phyloP scores from a whole-genome alignment of 2,888 invertebrate genomes.

The Erebia aethiops region DNA sequence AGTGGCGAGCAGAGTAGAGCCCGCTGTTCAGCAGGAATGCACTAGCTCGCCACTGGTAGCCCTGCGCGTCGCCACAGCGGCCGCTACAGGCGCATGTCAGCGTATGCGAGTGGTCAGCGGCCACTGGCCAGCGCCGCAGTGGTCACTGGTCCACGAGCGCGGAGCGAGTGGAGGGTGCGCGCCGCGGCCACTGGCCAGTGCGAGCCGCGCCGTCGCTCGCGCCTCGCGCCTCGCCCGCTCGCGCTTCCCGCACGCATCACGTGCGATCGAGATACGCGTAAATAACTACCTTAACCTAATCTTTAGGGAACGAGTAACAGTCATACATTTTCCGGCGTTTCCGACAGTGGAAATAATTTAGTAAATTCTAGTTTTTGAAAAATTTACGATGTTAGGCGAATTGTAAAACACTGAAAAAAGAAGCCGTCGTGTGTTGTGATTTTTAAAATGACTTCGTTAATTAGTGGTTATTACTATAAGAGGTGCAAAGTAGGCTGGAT shows the following conservation, averaged over 20 bases:
- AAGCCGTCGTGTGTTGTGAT: not conserved
- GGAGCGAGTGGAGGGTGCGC: not conserved
- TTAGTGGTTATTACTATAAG: not conserved
- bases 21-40: not conserved
- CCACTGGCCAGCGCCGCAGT: not conserved
- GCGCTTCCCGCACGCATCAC: not conserved
- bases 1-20: too few relatives aligned
- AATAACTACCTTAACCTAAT: not conserved
- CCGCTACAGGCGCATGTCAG: too few relatives aligned
- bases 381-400: not conserved
- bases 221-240: slow-evolving; percentile 7
- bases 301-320: not conserved
- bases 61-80: too few relatives aligned
- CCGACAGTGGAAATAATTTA: not conserved
- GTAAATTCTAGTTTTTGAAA: not conserved
- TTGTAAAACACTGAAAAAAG: not conserved
- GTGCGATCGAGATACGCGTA: not conserved
- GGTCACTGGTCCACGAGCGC: not conserved
- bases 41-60: not conserved
- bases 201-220: slow-evolving; percentile 17
- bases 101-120: not conserved
- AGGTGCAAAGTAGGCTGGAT: not conserved
- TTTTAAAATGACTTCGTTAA: not conserved
- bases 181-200: not conserved
- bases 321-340: not conserved